Percentiles rank a stretch among this genome's conserved stretches.
phyloP scores from a whole-genome alignment of 2,113 vertebrate genomes.

The Callospermophilus lateralis region DNA sequence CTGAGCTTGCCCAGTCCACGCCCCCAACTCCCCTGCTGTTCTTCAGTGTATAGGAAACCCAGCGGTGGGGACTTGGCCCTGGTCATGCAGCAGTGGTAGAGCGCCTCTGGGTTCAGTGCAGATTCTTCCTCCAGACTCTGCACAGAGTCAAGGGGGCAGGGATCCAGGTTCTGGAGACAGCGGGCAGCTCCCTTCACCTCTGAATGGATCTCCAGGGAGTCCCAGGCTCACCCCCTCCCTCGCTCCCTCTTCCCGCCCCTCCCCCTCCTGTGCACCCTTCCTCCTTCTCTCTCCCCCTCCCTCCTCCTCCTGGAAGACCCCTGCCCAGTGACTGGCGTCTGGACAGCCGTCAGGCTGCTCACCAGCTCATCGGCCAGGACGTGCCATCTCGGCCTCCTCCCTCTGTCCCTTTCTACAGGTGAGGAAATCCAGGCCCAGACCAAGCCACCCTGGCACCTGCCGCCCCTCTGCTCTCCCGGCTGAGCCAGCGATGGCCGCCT shows the following conservation, averaged over 20 bases:
- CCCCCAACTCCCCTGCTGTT: background rate
- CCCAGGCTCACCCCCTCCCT: background rate
- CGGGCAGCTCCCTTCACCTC: background rate
- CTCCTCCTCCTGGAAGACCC: background rate
- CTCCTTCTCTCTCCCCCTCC: background rate
- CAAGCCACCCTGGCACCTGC: fast-evolving
- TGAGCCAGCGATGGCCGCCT: background rate
- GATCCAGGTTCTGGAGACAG: background rate
- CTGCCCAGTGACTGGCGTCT: conserved; percentile 23
- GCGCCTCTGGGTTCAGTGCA: background rate
- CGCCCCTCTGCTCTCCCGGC: background rate
- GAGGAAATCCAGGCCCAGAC: background rate
- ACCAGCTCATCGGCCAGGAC: background rate
- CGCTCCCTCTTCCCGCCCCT: background rate
- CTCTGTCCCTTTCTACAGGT: background rate
- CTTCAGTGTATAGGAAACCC: background rate
- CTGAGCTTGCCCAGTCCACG: background rate
- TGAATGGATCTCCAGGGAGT: too few species aligned
- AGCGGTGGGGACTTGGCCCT: background rate
- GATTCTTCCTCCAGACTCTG: background rate
- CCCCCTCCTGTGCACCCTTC: background rate
- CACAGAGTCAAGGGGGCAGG: background rate
- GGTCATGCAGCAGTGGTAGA: background rate
- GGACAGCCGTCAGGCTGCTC: background rate
- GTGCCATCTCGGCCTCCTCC: background rate